These are phyloP conservation scores for Pachymerium ferrugineum DNA, from an alignment of 2,888 invertebrate genomes.

Conservation along the genomic window DNA sequence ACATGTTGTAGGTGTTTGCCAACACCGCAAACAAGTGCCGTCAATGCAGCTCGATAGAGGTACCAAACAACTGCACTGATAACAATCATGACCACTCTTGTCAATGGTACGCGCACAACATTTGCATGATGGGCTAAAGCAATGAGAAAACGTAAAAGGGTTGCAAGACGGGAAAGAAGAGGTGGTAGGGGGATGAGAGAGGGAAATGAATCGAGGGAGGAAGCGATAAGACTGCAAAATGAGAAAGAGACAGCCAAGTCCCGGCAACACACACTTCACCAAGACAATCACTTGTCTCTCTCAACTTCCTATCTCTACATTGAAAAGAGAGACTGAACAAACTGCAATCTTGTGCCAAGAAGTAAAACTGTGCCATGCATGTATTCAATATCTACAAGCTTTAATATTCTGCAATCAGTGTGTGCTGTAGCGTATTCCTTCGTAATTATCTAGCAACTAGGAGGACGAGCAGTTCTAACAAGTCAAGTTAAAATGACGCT, in stretches of 20 bases:
- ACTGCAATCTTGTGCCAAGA: not conserved
- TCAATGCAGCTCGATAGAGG: not conserved
- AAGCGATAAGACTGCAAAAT: slow-evolving; percentile 27
- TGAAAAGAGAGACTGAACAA: slow-evolving; percentile 20
- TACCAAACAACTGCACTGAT: not conserved
- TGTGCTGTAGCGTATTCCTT: too few relatives aligned
- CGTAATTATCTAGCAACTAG: too few relatives aligned
- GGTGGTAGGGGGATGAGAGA: not conserved
- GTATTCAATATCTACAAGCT: not conserved
- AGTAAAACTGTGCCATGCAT: not conserved
- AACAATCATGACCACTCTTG: slow-evolving; percentile 21
- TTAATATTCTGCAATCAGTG: not conserved
- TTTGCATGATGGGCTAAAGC: slow-evolving; percentile 17
- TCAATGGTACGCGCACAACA: slow-evolving; percentile 4
- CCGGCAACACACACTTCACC: slow-evolving; percentile 22
- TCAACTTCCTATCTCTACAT: slow-evolving; percentile 11
- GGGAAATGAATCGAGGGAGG: slow-evolving; percentile 23
- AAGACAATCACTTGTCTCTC: slow-evolving; percentile 13
- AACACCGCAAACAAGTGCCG: not conserved
- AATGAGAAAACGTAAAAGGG: slow-evolving; percentile 27
- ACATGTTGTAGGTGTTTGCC: too few relatives aligned
- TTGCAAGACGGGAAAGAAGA: not conserved
- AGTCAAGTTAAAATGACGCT: too few relatives aligned
- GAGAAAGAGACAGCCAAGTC: slow-evolving; percentile 21
- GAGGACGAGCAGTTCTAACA: too few relatives aligned